Conservation (phyloP, 2,888 invertebrate genomes). For the Smittia sp. region DNA sequence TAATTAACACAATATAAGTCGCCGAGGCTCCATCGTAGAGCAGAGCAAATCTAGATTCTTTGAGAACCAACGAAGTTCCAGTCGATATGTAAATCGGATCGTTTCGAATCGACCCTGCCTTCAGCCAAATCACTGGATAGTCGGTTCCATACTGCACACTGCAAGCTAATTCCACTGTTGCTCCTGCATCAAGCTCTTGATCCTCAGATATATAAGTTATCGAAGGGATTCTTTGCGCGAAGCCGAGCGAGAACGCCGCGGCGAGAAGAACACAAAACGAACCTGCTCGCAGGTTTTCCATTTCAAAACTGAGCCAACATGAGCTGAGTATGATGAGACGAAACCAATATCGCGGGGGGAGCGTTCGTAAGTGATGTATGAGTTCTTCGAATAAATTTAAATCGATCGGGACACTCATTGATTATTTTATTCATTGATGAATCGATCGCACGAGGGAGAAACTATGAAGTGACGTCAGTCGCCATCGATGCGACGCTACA, state of each 20-base stretch:
- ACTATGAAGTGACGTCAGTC: too few species aligned
- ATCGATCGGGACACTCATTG: too few species aligned
- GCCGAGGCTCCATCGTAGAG: conserved; percentile 76
- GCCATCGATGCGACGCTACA: too few species aligned
- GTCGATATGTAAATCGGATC: conserved; percentile 77
- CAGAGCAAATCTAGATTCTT: conserved; percentile 79
- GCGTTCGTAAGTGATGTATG: neutral
- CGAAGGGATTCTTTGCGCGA: conserved; percentile 75
- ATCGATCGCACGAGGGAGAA: too few species aligned
- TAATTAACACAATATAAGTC: conserved; percentile 78
- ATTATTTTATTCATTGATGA: too few species aligned
- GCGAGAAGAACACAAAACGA: conserved; percentile 28
- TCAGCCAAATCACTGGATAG: conserved; percentile 82
- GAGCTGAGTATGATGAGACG: neutral
- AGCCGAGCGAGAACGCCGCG: conserved; percentile 35
- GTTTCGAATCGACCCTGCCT: conserved; percentile 60
- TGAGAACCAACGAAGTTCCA: conserved; percentile 76
- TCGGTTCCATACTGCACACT: conserved; percentile 72
- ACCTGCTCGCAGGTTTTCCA: conserved; percentile 35
- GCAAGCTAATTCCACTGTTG: conserved; percentile 81
- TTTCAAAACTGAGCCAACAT: conserved; percentile 22
- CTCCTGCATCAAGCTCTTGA: conserved; percentile 88
- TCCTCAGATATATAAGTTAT: conserved; percentile 90
- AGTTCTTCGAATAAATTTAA: too few species aligned
- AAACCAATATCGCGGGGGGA: neutral